Conservation (phyloP, 2,888 invertebrate species). For the Tiphia femorata region DNA sequence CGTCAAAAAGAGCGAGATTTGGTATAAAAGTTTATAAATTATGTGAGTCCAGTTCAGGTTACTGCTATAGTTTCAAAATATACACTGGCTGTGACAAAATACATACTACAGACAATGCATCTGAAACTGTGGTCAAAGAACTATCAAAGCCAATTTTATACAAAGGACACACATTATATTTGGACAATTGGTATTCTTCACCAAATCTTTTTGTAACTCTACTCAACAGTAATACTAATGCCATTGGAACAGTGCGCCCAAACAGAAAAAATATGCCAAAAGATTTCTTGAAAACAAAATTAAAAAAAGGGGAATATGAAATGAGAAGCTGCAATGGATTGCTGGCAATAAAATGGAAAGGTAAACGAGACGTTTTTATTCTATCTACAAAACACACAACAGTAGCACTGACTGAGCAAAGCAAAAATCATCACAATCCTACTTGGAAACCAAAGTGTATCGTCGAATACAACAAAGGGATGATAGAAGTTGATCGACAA, state of each 20-base stretch:
- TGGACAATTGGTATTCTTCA: slow-evolving; percentile 7
- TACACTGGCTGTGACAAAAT: slow-evolving; percentile 31
- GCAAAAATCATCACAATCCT: slow-evolving; percentile 9
- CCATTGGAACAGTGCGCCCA: background rate
- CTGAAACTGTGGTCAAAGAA: background rate
- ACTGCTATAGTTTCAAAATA: slow-evolving; percentile 33
- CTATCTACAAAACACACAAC: slow-evolving; percentile 23
- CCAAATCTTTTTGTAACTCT: slow-evolving; percentile 6
- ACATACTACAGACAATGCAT: slow-evolving; percentile 4
- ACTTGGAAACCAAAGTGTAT: slow-evolving; percentile 25
- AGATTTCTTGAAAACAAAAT: slow-evolving; percentile 5
- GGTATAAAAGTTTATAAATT: slow-evolving; percentile 29
- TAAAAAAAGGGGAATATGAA: slow-evolving; percentile 1
- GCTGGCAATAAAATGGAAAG: slow-evolving; percentile 27
- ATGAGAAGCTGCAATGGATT: slow-evolving; percentile 11
- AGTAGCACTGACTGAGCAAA: slow-evolving; percentile 14
- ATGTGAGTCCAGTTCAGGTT: slow-evolving; percentile 38
- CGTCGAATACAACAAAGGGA: slow-evolving; percentile 25
- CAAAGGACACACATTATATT: background rate
- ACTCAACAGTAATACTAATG: background rate
- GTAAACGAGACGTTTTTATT: slow-evolving; percentile 24
- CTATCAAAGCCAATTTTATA: background rate
- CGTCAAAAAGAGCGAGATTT: slow-evolving; percentile 15
- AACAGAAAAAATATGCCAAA: background rate
- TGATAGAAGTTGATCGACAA: slow-evolving; percentile 23